Conservation (phyloP, 2,797 vertebrate species). For the Carapus acus region DNA sequence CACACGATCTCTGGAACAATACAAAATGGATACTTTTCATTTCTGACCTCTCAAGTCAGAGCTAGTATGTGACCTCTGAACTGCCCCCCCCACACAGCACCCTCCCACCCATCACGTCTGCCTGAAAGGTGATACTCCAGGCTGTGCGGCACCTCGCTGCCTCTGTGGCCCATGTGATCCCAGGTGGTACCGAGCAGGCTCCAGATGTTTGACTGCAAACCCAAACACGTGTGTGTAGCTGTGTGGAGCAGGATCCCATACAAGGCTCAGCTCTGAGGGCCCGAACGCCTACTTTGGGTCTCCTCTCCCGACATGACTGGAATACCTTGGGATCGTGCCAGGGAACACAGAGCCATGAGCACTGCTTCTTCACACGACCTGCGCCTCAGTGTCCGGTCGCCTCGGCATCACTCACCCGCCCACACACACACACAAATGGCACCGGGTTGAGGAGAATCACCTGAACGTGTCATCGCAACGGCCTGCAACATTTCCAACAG, state of each 20-base stretch:
- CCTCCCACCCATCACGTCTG: neutral
- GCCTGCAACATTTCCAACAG: constrained; percentile 3
- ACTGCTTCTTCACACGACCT: constrained; percentile 55
- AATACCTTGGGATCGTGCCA: constrained; percentile 63
- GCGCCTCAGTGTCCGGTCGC: constrained; percentile 18
- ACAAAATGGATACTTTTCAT: too few relatives aligned
- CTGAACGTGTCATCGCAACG: constrained; percentile 31
- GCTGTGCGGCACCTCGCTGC: too few relatives aligned
- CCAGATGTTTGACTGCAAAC: constrained; percentile 37
- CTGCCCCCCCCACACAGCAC: neutral
- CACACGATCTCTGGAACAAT: too few relatives aligned
- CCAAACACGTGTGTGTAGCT: constrained; percentile 41
- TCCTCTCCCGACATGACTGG: constrained; percentile 57
- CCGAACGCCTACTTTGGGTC: constrained; percentile 50
- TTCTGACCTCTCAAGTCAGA: neutral
- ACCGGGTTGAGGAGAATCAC: constrained; percentile 34
- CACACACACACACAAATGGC: constrained; percentile 30
- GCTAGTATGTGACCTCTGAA: neutral
- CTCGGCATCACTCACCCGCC: constrained; percentile 20
- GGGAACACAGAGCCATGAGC: constrained; percentile 39
- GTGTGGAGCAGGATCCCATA: constrained; percentile 53
- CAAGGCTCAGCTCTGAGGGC: constrained; percentile 52
- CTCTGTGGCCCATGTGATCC: constrained; percentile 6
- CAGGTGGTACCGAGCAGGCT: constrained; percentile 32
- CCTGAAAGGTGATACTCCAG: neutral